Conservation (phyloP, 2,797 vertebrate genomes). For the Nannoperca obscura region DNA sequence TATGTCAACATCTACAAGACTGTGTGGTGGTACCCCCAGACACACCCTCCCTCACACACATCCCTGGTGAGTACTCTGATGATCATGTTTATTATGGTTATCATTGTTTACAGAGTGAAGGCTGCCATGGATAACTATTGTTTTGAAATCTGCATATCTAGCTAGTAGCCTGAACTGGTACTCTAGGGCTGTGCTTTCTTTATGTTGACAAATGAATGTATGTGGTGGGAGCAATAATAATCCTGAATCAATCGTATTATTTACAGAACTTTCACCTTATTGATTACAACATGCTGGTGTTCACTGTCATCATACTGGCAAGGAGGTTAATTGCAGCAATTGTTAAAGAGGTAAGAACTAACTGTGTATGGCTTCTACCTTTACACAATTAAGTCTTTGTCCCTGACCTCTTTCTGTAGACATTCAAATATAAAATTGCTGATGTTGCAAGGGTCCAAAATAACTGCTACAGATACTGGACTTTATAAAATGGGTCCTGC, state of each 20-base stretch:
- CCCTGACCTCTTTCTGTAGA: background rate
- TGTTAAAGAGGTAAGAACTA: constrained; percentile 93
- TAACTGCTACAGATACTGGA: background rate
- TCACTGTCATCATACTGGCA: constrained; percentile 94
- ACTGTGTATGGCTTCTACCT: background rate
- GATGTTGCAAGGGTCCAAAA: background rate
- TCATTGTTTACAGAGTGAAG: background rate
- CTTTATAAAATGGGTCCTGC: background rate
- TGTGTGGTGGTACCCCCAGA: constrained; percentile 98
- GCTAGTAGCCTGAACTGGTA: background rate
- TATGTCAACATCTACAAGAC: constrained; percentile 99
- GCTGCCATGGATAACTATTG: background rate
- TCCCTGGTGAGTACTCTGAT: constrained; percentile 89
- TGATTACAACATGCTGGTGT: constrained; percentile 98
- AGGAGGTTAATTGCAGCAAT: constrained; percentile 94
- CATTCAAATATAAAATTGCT: background rate
- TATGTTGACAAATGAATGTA: background rate
- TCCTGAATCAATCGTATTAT: constrained; percentile 5
- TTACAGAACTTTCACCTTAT: constrained; percentile 98
- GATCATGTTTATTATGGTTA: background rate
- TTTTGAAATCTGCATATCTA: background rate
- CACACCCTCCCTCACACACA: constrained; percentile 96
- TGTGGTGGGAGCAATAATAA: constrained; percentile 13
- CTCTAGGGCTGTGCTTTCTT: background rate
- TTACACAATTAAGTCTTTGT: background rate